Evolutionary conservation across 2,797 vertebrate genomes (phyloP).

Genomic region (Potorous gilbertii): DNA sequence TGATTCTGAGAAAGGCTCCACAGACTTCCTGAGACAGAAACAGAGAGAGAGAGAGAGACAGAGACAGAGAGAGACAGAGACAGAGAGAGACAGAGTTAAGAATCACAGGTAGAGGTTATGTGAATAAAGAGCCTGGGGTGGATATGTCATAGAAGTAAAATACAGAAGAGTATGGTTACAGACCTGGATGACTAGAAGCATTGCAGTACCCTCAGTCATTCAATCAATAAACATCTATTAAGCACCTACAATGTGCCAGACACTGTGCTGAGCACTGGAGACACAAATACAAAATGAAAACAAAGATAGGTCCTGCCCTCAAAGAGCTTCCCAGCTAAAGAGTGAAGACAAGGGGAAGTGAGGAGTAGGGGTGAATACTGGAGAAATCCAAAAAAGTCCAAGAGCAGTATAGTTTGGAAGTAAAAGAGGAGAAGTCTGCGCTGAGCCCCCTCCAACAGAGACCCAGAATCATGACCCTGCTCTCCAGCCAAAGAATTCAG

Average conservation of each 20-base stretch:
- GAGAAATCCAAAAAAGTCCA: fast-evolving
- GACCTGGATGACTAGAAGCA: not conserved
- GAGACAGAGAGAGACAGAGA: too few species aligned
- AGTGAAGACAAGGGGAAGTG: fast-evolving
- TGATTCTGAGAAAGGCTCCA: not conserved
- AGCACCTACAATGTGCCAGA: not conserved
- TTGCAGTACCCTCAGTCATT: not conserved
- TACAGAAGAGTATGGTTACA: not conserved
- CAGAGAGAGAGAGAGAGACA: too few species aligned
- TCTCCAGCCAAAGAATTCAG: not conserved
- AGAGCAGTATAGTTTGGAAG: not conserved
- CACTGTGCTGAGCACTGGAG: not conserved
- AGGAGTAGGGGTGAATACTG: fast-evolving
- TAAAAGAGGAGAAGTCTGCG: too few species aligned
- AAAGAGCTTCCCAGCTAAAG: not conserved
- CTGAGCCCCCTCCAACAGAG: not conserved
- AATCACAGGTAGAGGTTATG: not conserved
- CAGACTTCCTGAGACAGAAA: not conserved
- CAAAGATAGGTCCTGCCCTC: not conserved
- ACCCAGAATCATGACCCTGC: not conserved
- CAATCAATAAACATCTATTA: not conserved
- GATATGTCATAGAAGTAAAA: not conserved
- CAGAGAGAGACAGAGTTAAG: not conserved
- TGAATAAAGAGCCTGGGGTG: not conserved
- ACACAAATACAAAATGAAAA: not conserved